phyloP scores from a whole-genome alignment of 2,113 vertebrate genomes.

The Ifrita kowaldi region DNA sequence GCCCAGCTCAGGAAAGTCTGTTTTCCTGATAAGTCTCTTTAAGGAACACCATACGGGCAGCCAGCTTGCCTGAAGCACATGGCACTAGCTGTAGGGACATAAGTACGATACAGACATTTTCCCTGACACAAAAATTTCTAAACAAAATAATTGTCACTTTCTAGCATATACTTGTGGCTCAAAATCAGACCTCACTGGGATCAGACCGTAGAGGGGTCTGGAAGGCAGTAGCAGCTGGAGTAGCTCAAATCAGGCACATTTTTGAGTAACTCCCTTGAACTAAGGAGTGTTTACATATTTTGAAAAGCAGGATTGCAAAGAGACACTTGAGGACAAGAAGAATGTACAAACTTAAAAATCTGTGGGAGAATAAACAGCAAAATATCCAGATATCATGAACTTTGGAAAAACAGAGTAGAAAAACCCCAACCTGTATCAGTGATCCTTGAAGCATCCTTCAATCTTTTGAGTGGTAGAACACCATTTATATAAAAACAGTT shows the following conservation, averaged over 20 bases:
- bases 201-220: neutral
- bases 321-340: slow-evolving; percentile 50
- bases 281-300: slow-evolving; percentile 52
- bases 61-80: neutral
- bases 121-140: slow-evolving; percentile 1
- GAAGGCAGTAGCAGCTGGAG: slow-evolving; percentile 37
- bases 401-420: neutral
- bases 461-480: neutral
- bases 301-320: slow-evolving; percentile 13
- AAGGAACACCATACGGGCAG: neutral
- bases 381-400: neutral
- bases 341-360: slow-evolving; percentile 31
- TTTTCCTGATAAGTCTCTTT: neutral
- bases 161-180: neutral
- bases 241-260: slow-evolving; percentile 43
- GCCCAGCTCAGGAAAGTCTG: neutral
- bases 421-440: neutral
- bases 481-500: neutral
- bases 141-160: slow-evolving; percentile 13
- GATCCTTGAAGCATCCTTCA: neutral
- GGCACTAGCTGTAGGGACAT: neutral
- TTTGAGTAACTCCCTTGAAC: slow-evolving; percentile 44
- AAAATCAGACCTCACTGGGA: neutral
- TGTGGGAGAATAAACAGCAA: neutral
- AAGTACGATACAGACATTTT: neutral